Percentiles rank a stretch among this genome's conserved stretches.
Conservation (phyloP, 2,888 invertebrate species). For the Poecilobothrus nobilitatus region DNA sequence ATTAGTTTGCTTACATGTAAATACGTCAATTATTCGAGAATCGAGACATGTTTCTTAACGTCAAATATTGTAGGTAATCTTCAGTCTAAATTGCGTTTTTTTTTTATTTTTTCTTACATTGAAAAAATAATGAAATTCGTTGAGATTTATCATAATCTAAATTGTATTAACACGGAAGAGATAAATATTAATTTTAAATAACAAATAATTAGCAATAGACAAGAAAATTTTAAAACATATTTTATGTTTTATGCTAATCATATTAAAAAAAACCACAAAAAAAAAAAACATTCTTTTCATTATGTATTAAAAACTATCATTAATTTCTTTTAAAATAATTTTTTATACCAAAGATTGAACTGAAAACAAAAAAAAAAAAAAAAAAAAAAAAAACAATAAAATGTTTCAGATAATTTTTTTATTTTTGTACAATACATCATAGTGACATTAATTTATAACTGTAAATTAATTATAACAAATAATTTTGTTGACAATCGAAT, state of each 20-base stretch:
- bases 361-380: too few species aligned
- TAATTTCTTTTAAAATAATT: not conserved
- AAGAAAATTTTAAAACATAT: not conserved
- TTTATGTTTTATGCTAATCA: conserved; percentile 3
- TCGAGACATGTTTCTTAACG: too few species aligned
- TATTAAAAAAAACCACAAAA: not conserved
- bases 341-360: not conserved
- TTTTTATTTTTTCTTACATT: too few species aligned
- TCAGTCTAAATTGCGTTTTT: too few species aligned
- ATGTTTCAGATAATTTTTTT: too few species aligned
- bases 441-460: not conserved
- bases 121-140: too few species aligned
- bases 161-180: conserved; percentile 1
- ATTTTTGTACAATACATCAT: not conserved
- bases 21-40: too few species aligned
- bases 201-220: not conserved
- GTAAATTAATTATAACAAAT: not conserved
- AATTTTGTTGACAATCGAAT: conserved; percentile 1
- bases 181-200: not conserved
- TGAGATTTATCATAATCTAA: not conserved
- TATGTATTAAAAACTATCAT: not conserved
- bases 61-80: too few species aligned
- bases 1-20: too few species aligned
- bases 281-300: not conserved
- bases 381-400: too few species aligned